Base-by-base conservation (phyloP, 2,113 vertebrate genomes). In the Emydocephalus ijimae region DNA sequence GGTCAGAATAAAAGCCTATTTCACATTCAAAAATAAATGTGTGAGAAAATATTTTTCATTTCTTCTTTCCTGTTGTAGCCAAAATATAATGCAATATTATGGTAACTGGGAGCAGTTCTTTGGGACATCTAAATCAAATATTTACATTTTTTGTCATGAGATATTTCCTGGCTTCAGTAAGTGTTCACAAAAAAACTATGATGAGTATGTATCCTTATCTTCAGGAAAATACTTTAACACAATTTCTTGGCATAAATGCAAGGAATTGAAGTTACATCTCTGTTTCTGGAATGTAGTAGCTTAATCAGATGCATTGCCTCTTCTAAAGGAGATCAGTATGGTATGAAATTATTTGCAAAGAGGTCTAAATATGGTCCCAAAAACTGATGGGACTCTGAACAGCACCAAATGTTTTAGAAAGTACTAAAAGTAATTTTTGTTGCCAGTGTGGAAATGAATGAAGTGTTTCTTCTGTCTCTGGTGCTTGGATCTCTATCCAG, bases 141-240 rank as follows among this genome's bases (percentile, higher is more conserved):
- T 98, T 99, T 99, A 98, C 98, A 98, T 97, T 97, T 95, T 98
- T 50, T 96, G 88, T 93, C 96, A 92, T 95, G 97, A 97, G 97
- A 95, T 97, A 96, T 98, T 98, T 97, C 96, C 97, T 96, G 97
- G 97, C 94, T 52, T 96, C 96, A 97, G 97, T 43, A 97, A 96
- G 98, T 97, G 98, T 96, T 96, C 98, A 95, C 93, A 96, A 96
- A 96, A 92, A 96, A 96, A 94, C 94, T 96, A 96, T 96, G 96
- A 96, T 94, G 96, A 97, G 91, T 94, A 95, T 89, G 94, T 90
- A 96, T 96, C 90, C 96, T 97, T 96, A 97, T 97, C 96, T 98
- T 97, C 97, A 96, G 95, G 97, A 97, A 97, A 97, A 95, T 96
- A 94, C 91, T 96, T 93, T 2, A 39, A 96, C 94, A 85, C 93